A percentile compares a stretch with the other conserved stretches of the same genome.
These are phyloP conservation scores for Enteromius viviparus DNA, from an alignment of 2,797 vertebrate genomes.

Conservation along the genomic window DNA sequence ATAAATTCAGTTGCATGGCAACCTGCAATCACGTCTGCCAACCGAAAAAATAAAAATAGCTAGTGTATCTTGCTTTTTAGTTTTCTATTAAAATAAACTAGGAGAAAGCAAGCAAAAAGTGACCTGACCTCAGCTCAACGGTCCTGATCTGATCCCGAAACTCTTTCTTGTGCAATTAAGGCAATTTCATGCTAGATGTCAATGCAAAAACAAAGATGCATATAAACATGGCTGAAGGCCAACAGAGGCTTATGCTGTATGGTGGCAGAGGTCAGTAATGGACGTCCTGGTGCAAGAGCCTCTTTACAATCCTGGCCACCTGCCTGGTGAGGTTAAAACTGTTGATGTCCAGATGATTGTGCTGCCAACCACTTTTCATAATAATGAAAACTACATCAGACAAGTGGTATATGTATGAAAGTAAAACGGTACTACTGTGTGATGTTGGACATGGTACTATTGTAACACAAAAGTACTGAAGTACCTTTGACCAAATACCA, in stretches of 20 bases:
- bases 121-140: constrained; percentile 34
- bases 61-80: constrained; percentile 59
- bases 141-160: constrained; percentile 16
- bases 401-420: constrained; percentile 16
- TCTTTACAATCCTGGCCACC: constrained; percentile 11
- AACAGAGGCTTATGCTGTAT: constrained; percentile 20
- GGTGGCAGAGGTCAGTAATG: constrained; percentile 40
- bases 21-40: constrained; percentile 73
- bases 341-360: constrained; percentile 35
- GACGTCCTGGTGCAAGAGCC: constrained; percentile 14
- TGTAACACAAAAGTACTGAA: background rate
- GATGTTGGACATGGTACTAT: background rate
- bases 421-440: background rate
- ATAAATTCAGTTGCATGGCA: constrained; percentile 77
- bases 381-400: constrained; percentile 9
- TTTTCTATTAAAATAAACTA: constrained; percentile 53
- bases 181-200: background rate
- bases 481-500: background rate
- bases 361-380: constrained; percentile 7
- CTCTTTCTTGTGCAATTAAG: background rate
- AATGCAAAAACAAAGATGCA: background rate
- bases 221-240: constrained; percentile 16
- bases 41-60: constrained; percentile 66
- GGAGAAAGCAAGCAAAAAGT: constrained; percentile 10
- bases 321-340: constrained; percentile 23